These are phyloP conservation scores for Ormyrus labotus DNA, from an alignment of 2,888 invertebrate species.

Conservation along the genomic window DNA sequence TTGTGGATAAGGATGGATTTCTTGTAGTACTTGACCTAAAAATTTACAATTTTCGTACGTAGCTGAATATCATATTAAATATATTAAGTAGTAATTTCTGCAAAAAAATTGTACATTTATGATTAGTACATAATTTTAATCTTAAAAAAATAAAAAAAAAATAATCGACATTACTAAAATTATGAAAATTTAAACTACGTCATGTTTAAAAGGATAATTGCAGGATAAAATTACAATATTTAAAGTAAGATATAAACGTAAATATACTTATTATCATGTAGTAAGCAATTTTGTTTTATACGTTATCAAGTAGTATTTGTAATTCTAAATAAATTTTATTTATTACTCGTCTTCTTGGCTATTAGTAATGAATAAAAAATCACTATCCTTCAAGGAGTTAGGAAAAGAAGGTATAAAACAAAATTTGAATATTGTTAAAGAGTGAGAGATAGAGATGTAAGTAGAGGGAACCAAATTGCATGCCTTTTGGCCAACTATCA, in stretches of 20 bases:
- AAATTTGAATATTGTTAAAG: background rate
- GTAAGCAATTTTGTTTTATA: too few relatives aligned
- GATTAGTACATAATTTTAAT: background rate
- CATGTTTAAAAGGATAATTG: slow-evolving; percentile 1
- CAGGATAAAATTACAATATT: background rate
- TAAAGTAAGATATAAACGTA: background rate
- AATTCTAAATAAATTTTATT: slow-evolving; percentile 8
- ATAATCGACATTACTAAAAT: background rate
- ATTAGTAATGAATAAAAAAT: background rate
- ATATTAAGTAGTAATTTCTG: slow-evolving; percentile 7
- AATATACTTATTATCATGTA: background rate
- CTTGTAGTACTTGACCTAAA: slow-evolving; percentile 17
- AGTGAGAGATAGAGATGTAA: slow-evolving; percentile 8
- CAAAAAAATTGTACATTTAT: background rate
- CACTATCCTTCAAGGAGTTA: too few relatives aligned
- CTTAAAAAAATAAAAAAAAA: slow-evolving; percentile 11
- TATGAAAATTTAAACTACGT: background rate
- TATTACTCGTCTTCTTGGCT: background rate
- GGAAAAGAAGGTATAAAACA: background rate
- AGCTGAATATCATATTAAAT: background rate
- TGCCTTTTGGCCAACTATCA: slow-evolving; percentile 60
- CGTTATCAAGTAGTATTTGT: background rate
- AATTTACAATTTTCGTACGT: background rate
- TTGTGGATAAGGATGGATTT: slow-evolving; percentile 22
- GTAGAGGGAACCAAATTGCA: slow-evolving; percentile 52